Conservation (phyloP, 2,888 invertebrate species). For the Notocelia uddmanniana region DNA sequence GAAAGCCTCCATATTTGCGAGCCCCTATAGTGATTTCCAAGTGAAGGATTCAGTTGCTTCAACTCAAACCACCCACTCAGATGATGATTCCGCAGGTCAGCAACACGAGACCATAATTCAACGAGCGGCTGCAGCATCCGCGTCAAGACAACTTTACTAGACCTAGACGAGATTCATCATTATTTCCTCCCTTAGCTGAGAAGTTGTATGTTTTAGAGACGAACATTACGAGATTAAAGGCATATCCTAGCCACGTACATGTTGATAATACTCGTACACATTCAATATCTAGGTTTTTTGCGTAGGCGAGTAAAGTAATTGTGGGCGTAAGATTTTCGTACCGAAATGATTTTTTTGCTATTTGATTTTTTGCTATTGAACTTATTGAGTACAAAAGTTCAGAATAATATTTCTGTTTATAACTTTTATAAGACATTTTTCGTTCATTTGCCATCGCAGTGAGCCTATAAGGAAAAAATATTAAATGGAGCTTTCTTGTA, state of each 20-base stretch:
- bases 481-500: slow-evolving; percentile 7
- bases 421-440: neutral
- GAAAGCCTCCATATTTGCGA: no score
- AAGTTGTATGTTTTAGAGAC: neutral
- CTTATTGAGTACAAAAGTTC: neutral
- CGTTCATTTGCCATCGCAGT: neutral
- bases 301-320: neutral
- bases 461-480: slow-evolving; percentile 13
- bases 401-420: neutral
- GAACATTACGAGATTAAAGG: no score
- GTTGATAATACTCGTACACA: neutral
- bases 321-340: neutral
- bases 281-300: neutral
- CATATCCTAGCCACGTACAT: neutral
- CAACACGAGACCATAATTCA: no score
- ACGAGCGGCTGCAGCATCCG: no score
- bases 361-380: neutral
- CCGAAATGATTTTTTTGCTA: no score
- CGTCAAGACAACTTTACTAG: no score
- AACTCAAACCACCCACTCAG: no score
- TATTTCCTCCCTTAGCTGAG: no score
- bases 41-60: no score
- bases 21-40: no score
- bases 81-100: no score
- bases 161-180: no score